phyloP scores from a whole-genome alignment of 2,797 vertebrate genomes.

The Neosilurus hyrtlii region DNA sequence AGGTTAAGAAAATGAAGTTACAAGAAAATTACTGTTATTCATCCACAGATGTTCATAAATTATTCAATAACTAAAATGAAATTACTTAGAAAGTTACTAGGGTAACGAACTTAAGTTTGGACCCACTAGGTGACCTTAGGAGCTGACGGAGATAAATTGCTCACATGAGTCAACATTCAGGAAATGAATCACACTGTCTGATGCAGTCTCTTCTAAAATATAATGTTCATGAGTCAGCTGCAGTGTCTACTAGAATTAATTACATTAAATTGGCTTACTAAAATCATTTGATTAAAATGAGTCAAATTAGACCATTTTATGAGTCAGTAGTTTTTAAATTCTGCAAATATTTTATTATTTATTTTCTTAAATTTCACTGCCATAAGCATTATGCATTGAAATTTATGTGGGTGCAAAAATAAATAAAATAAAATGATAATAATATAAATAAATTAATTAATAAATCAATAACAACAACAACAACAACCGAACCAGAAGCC shows the following conservation, averaged over 20 bases:
- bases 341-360: constrained; percentile 5
- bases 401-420: not conserved
- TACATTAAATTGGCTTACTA: not conserved
- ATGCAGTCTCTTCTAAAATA: not conserved
- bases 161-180: not conserved
- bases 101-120: not conserved
- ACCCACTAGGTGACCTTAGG: not conserved
- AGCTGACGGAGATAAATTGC: not conserved
- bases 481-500: too few species aligned
- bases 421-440: not conserved
- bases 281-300: not conserved
- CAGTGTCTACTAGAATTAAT: not conserved
- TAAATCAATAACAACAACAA: too few species aligned
- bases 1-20: too few species aligned
- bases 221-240: not conserved
- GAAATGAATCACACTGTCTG: not conserved
- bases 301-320: not conserved
- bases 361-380: too few species aligned
- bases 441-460: too few species aligned
- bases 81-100: not conserved
- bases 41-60: not conserved
- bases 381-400: not conserved
- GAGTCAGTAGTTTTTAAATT: not conserved
- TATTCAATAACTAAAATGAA: not conserved
- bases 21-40: not conserved